A percentile compares a stretch with the other conserved stretches of the same genome.
Evolutionary conservation across 2,113 vertebrate genomes (phyloP).

Genomic region (Dasyurus viverrinus): DNA sequence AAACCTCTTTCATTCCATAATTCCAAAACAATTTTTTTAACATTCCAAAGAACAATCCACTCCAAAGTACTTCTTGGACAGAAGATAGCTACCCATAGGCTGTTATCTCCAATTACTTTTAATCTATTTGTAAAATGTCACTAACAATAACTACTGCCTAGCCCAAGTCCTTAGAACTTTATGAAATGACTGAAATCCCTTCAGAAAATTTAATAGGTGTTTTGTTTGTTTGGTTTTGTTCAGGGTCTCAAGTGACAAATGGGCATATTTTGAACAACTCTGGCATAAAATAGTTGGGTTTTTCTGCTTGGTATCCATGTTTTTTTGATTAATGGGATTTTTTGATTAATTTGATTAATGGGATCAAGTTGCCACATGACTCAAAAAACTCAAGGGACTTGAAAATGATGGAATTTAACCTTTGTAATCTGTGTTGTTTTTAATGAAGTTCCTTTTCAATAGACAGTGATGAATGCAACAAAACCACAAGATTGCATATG

Average conservation of each 20-base stretch:
- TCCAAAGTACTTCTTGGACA: neutral
- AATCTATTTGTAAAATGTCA: neutral
- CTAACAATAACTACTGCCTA: neutral
- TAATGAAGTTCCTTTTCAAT: neutral
- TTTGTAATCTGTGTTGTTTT: neutral
- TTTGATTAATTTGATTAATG: neutral
- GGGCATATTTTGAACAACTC: neutral
- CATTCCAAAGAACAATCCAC: neutral
- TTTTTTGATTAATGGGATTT: neutral
- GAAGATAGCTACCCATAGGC: neutral
- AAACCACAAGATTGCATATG: neutral
- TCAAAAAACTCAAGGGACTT: neutral
- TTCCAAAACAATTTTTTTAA: neutral
- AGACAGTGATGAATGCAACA: neutral
- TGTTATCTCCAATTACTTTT: neutral
- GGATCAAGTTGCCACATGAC: neutral
- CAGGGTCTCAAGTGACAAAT: neutral
- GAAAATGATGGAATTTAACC: neutral
- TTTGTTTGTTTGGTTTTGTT: neutral
- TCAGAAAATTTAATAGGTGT: neutral
- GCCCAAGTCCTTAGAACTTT: neutral
- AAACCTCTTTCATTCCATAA: neutral
- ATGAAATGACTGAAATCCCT: neutral
- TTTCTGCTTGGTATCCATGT: neutral
- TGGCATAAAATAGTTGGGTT: neutral